Conservation (phyloP, 1,140 invertebrate species). For the Microplitis mediator region DNA sequence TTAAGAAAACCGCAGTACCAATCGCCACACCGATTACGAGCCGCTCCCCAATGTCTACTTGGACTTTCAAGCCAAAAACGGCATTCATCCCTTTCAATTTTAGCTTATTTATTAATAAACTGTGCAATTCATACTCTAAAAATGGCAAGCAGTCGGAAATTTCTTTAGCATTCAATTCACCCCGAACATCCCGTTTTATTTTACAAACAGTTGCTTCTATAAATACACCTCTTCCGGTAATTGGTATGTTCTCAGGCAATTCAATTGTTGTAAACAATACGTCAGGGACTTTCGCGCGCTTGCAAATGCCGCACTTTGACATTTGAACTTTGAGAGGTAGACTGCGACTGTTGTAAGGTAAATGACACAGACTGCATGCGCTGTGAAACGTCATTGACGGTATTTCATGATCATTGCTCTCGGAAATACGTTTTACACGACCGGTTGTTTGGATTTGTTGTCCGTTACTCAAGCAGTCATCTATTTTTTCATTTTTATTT, state of each 20-base stretch:
- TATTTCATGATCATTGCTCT: slow-evolving; percentile 52
- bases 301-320: slow-evolving; percentile 62
- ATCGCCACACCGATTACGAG: slow-evolving; percentile 86
- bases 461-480: slow-evolving; percentile 31
- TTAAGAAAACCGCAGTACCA: slow-evolving; percentile 81
- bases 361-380: slow-evolving; percentile 71
- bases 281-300: slow-evolving; percentile 85
- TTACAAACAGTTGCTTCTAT: slow-evolving; percentile 82
- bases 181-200: slow-evolving; percentile 77
- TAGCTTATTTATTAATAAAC: slow-evolving; percentile 88
- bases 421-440: slow-evolving; percentile 48
- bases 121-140: slow-evolving; percentile 93
- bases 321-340: slow-evolving; percentile 75
- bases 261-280: slow-evolving; percentile 89
- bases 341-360: slow-evolving; percentile 76
- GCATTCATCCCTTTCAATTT: slow-evolving; percentile 93
- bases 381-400: slow-evolving; percentile 31
- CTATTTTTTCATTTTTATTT: slow-evolving; percentile 46
- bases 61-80: slow-evolving; percentile 83
- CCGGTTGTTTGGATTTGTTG: slow-evolving; percentile 18
- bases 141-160: slow-evolving; percentile 93
- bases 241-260: slow-evolving; percentile 74
- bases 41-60: slow-evolving; percentile 87
- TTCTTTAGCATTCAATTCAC: slow-evolving; percentile 90
- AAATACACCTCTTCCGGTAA: slow-evolving; percentile 76